phyloP scores from a whole-genome alignment of 2,113 vertebrate species.

The Microtus pennsylvanicus region DNA sequence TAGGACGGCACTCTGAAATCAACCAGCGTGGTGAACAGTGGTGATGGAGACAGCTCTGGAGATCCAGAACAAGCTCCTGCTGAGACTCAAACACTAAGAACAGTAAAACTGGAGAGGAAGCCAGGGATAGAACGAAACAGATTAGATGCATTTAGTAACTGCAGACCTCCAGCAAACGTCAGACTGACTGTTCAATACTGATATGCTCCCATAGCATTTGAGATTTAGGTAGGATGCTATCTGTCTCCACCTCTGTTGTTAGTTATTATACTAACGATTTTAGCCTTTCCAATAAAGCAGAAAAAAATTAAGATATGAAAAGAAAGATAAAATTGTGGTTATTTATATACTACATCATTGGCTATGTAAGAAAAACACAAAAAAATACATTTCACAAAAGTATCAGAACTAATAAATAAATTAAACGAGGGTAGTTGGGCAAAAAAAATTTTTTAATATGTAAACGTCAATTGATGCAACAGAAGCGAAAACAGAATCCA shows the following conservation, averaged over 20 bases:
- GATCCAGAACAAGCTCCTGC: neutral
- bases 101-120: neutral
- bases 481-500: conserved; percentile 36
- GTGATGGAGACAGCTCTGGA: neutral
- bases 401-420: conserved; percentile 32
- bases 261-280: neutral
- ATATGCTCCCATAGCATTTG: neutral
- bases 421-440: neutral
- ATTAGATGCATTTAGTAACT: neutral
- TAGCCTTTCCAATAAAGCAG: conserved; percentile 57
- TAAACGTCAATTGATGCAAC: neutral
- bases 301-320: conserved; percentile 37
- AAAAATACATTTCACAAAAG: neutral
- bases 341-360: neutral
- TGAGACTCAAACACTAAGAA: neutral
- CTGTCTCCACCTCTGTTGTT: neutral
- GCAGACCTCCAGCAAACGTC: neutral
- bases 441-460: neutral
- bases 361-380: neutral
- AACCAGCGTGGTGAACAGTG: neutral
- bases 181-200: neutral
- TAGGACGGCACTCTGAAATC: neutral
- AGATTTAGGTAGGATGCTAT: neutral
- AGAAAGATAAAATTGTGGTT: neutral
- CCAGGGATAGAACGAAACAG: neutral